Evolutionary conservation across 2,797 vertebrate species (phyloP), one percentile per base, ranked within the genome.

Genomic region (Gymnoscopelus braueri): DNA sequence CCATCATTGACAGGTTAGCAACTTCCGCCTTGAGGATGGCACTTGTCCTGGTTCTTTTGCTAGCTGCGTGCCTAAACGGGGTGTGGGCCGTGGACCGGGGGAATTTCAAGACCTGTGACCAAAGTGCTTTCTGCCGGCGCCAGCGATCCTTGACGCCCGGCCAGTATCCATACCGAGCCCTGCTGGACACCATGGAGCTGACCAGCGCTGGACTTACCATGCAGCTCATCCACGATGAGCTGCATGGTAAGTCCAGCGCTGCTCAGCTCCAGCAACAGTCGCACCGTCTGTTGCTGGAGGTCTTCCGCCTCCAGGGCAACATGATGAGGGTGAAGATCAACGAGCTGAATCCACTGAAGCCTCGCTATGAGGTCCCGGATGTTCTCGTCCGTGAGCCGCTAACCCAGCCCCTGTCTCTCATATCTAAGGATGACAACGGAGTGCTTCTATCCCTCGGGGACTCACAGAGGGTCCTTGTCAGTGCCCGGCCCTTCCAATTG

Each of bases 131-230:
- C 8, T 44, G 39, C 39, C 39, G 96, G 89, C 95, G 96, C 47
- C 97, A 98, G 80, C 89, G 96, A 69, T 94, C 91, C 0, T 19
- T 97, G 71, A 94, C 91, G 69, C 92, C 96, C 0, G 95, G 94
- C 4, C 93, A 91, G 67, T 97, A 96, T 69, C 94, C 95, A 0
- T 98, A 97, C 79, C 92, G 95, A 65, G 97, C 96, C 55, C 82
- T 97, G 68, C 87, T 98, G 79, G 95, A 97, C 67, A 95, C 96
- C 5, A 84, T 97, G 84, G 94, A 96, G 84, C 91, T 98, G 69
- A 95, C 93, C 51, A 93, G 95, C 80, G 91, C 91, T 66, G 93
- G 87, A 61, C 92, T 95, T 78, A 93, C 93, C 35, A 80, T 94
- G 74, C 93, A 95, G 87, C 94, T 94, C 77, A 94, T 94, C 80